Conservation (phyloP, 2,113 vertebrate species). For the Danionella cerebrum region DNA sequence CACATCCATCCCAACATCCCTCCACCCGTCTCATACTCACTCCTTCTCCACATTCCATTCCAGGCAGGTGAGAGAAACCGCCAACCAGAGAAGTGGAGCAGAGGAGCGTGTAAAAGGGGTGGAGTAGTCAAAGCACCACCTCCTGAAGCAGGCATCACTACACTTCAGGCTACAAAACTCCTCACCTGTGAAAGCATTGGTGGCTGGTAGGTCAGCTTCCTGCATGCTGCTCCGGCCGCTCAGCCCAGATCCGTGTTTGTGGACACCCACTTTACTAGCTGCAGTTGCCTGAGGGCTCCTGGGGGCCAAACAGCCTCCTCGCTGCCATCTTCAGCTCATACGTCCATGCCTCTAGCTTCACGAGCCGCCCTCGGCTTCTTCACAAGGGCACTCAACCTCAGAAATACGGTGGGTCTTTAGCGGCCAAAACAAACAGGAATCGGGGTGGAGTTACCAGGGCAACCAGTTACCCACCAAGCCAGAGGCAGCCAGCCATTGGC, state of each 20-base stretch:
- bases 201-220: slow-evolving; percentile 92
- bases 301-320: slow-evolving; percentile 62
- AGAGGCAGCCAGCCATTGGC: slow-evolving; percentile 67
- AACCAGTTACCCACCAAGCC: slow-evolving; percentile 66
- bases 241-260: slow-evolving; percentile 55
- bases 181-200: slow-evolving; percentile 95
- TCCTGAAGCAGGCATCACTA: slow-evolving; percentile 2
- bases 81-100: slow-evolving; percentile 23
- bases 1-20: too few relatives aligned
- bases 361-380: slow-evolving; percentile 34
- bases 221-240: slow-evolving; percentile 87
- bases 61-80: slow-evolving; percentile 37
- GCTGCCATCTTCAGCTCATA: slow-evolving; percentile 70
- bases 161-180: neutral
- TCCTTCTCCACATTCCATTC: slow-evolving; percentile 37
- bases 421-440: neutral
- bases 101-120: slow-evolving; percentile 16
- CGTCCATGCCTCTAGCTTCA: slow-evolving; percentile 60
- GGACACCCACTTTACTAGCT: slow-evolving; percentile 70
- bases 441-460: slow-evolving; percentile 6
- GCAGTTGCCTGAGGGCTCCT: slow-evolving; percentile 56
- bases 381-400: slow-evolving; percentile 47
- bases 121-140: slow-evolving; percentile 8
- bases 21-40: slow-evolving; percentile 15
- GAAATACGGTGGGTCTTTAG: slow-evolving; percentile 35